Conservation (phyloP, 2,888 invertebrate species). For the Melanchra persicariae region DNA sequence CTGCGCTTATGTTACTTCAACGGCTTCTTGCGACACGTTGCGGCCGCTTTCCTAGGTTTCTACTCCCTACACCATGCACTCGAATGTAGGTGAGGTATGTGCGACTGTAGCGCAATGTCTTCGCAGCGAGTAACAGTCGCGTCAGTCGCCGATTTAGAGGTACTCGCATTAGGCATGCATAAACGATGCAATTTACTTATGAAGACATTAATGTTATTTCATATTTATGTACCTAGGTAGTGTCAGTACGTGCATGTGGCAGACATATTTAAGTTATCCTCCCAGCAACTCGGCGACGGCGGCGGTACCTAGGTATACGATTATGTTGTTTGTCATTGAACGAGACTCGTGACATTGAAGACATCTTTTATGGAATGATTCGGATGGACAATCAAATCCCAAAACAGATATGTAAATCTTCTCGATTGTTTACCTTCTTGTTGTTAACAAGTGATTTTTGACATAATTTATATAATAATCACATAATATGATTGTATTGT, state of each 20-base stretch:
- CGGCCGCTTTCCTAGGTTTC: conserved; percentile 84
- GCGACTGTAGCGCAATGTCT: conserved; percentile 47
- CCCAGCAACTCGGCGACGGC: conserved; percentile 5
- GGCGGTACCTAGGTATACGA: too few relatives aligned
- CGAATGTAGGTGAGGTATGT: conserved; percentile 58
- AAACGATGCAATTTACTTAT: conserved; percentile 25
- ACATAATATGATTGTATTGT: not conserved
- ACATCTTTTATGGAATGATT: conserved; percentile 39
- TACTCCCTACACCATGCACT: conserved; percentile 77
- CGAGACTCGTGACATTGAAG: conserved; percentile 49
- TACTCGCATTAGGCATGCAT: conserved; percentile 25
- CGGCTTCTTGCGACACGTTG: conserved; percentile 89
- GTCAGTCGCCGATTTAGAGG: conserved; percentile 27
- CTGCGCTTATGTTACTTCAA: conserved; percentile 90
- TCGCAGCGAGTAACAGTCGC: conserved; percentile 30
- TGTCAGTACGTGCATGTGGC: conserved; percentile 20
- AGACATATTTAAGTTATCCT: conserved; percentile 23
- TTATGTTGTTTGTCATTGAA: conserved; percentile 44
- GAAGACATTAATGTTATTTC: conserved; percentile 19
- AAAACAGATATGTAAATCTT: conserved; percentile 40
- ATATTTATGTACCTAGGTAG: conserved; percentile 16
- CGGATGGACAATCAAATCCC: conserved; percentile 40
- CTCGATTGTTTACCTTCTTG: conserved; percentile 18
- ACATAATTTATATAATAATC: not conserved
- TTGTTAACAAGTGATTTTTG: conserved; percentile 2